Base-by-base conservation (phyloP, 2,113 vertebrate genomes). In the Chaetura pelagica region DNA sequence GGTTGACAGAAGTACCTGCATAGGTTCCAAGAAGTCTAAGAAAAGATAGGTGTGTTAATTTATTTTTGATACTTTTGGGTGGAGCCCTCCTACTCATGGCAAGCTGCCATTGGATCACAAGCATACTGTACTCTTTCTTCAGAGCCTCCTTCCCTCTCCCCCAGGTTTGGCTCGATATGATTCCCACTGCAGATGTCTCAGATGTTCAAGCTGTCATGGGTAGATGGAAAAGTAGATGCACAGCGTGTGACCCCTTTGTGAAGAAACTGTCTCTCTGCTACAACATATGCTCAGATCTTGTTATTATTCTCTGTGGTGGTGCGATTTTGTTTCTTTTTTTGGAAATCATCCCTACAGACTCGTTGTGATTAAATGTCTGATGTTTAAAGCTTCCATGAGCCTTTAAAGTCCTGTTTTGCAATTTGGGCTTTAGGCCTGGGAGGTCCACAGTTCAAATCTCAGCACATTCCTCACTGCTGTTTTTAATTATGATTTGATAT, bases 321-420 rank as follows among this genome's bases (percentile, higher is more conserved):
- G 77, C 4, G 14, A 89, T 96, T 96, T 94, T 95, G 89, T 97
- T 96, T 96, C 91, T 97, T 92, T 96, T 96, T 96, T 93, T 96
- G 89, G 95, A 96, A 94, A 79, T 80, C 49, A 86, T 73, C 84
- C 90, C 89, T 87, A 90, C 94, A 93, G 83, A 84, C 93, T 83
- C 78, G 10, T 76, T 83, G 58, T 69, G 81, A 96, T 93, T 94
- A 87, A 79, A 87, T 94, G 77, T 78, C 61, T 93, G 83, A 85
- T 97, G 92, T 96, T 97, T 96, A 95, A 96, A 95, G 90, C 90
- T 96, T 95, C 84, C 51, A 89, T 90, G 90, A 96, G 93, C 91
- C 94, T 97, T 97, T 97, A 95, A 97, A 96, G 61, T 94, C 83
- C 94, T 94, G 68, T 95, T 89, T 90, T 87, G 90, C 81, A 93